phyloP scores from a whole-genome alignment of 2,888 invertebrate species.

The Hecatera dysodea region DNA sequence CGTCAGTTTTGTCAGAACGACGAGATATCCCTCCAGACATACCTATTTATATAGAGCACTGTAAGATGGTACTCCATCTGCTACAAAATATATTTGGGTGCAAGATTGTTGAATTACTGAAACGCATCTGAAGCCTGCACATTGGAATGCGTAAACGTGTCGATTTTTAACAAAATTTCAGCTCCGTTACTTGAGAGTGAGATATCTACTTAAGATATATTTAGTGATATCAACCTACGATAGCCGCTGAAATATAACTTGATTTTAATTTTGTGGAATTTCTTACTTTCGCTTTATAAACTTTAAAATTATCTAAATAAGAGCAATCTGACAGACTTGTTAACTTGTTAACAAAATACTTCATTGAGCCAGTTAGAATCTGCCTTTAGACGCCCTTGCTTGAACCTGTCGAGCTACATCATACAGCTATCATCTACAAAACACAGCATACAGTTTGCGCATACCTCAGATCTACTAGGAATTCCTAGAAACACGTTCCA shows the following conservation, averaged over 20 bases:
- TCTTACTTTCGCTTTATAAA: background rate
- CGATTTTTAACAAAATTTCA: conserved; percentile 11
- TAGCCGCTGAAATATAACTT: background rate
- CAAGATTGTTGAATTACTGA: conserved; percentile 14
- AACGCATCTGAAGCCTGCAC: conserved; percentile 13
- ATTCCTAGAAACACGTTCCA: conserved; percentile 4
- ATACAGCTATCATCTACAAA: background rate
- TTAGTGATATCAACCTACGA: conserved; percentile 2
- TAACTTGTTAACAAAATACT: background rate
- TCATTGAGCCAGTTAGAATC: too few relatives aligned
- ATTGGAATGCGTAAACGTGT: conserved; percentile 14
- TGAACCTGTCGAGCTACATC: background rate
- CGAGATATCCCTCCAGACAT: too few relatives aligned
- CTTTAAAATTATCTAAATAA: background rate
- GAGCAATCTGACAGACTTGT: background rate
- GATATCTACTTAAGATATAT: background rate
- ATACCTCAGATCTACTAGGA: background rate
- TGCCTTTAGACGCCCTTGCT: too few relatives aligned
- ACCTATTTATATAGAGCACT: background rate
- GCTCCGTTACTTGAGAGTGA: background rate
- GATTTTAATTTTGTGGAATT: background rate
- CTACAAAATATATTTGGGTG: background rate
- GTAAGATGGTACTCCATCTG: background rate
- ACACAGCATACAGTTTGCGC: background rate
- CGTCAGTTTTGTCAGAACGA: too few relatives aligned